Conservation (phyloP, 2,888 invertebrate genomes). For the Plagodis pulveraria region DNA sequence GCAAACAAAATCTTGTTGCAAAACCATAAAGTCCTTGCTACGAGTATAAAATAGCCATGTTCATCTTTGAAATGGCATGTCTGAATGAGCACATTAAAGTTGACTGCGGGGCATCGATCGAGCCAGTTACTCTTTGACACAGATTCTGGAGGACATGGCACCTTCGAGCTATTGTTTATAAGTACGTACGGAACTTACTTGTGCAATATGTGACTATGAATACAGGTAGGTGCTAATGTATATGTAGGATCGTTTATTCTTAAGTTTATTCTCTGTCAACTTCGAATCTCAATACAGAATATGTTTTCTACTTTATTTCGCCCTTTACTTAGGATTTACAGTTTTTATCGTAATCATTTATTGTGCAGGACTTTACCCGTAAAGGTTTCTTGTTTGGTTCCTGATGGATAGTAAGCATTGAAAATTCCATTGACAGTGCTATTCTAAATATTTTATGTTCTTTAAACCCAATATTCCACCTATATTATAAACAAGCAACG, state of each 20-base stretch:
- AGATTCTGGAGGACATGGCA: constrained; percentile 72
- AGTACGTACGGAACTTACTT: constrained; percentile 34
- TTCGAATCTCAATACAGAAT: constrained; percentile 1
- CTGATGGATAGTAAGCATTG: too few species aligned
- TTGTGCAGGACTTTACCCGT: too few species aligned
- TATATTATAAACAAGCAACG: too few species aligned
- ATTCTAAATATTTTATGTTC: too few species aligned
- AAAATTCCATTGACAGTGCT: too few species aligned
- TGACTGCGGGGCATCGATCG: constrained; percentile 39
- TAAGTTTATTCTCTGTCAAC: constrained; percentile 30
- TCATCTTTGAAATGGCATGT: constrained; percentile 14
- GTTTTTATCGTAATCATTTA: too few species aligned
- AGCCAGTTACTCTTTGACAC: constrained; percentile 68
- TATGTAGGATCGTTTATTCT: too few species aligned
- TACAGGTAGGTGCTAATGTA: too few species aligned
- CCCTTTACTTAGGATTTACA: too few species aligned
- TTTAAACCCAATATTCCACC: too few species aligned
- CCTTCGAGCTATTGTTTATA: constrained; percentile 64
- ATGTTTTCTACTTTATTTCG: too few species aligned
- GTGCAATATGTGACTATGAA: constrained; percentile 45
- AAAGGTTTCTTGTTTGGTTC: too few species aligned
- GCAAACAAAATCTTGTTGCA: not conserved
- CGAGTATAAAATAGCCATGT: constrained; percentile 5
- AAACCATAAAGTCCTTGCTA: not conserved
- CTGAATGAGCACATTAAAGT: constrained; percentile 16